Evolutionary conservation across 1,140 invertebrate genomes (phyloP).

Genomic region (Drosophila burlai): DNA sequence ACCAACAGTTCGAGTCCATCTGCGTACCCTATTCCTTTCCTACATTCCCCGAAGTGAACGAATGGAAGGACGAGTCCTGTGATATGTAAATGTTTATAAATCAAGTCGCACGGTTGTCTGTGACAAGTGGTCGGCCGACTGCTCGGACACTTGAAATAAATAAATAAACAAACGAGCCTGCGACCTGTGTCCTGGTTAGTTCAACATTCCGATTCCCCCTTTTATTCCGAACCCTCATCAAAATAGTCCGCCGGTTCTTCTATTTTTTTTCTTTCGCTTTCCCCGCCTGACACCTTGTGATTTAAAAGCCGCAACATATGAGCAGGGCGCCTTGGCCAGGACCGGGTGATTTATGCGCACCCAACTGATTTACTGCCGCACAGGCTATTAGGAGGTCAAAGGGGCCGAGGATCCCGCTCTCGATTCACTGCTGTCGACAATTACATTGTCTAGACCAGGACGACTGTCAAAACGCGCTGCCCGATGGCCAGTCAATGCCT

Average conservation of each 20-base stretch:
- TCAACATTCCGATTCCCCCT: constrained; percentile 32
- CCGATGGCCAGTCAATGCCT: constrained; percentile 44
- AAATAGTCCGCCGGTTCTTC: constrained; percentile 34
- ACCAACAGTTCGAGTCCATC: neutral
- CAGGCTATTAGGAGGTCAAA: constrained; percentile 46
- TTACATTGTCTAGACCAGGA: constrained; percentile 72
- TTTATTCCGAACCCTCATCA: constrained; percentile 61
- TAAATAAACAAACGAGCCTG: constrained; percentile 69
- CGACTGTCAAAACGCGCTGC: constrained; percentile 66
- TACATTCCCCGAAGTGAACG: too few relatives aligned
- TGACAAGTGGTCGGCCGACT: constrained; percentile 75
- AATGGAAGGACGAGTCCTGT: constrained; percentile 21
- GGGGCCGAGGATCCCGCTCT: constrained; percentile 7
- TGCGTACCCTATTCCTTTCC: neutral
- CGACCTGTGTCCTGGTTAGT: constrained; percentile 46
- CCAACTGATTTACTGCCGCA: constrained; percentile 66
- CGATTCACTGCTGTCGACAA: constrained; percentile 58
- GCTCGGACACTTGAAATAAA: constrained; percentile 72
- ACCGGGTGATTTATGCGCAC: constrained; percentile 64
- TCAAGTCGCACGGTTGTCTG: constrained; percentile 68
- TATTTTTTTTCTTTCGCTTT: constrained; percentile 16
- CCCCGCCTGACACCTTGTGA: constrained; percentile 72
- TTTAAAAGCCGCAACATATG: constrained; percentile 76
- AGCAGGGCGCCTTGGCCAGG: constrained; percentile 45
- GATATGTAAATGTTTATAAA: constrained; percentile 81